These are phyloP conservation scores for Tetraneura akinire DNA, from an alignment of 1,140 invertebrate genomes.

Conservation along the genomic window DNA sequence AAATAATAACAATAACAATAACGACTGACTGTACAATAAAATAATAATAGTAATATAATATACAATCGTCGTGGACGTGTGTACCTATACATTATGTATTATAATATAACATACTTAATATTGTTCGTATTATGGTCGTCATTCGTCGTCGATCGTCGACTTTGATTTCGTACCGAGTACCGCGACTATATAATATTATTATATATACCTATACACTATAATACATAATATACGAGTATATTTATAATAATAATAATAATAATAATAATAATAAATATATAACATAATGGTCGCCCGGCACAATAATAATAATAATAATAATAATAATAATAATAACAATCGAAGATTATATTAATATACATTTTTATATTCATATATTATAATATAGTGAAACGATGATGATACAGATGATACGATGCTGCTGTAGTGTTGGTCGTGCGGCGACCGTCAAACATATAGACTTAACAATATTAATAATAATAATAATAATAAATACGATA, in stretches of 20 bases:
- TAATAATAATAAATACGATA: no score
- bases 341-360: slow-evolving; percentile 39
- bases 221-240: no score
- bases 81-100: no score
- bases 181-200: not conserved
- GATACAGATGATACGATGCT: no score
- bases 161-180: not conserved
- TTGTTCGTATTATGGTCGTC: not conserved
- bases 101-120: no score
- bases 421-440: no score
- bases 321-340: slow-evolving; percentile 29
- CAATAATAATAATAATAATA: not conserved
- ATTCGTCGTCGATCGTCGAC: not conserved
- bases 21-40: slow-evolving; percentile 23
- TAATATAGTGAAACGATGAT: no score
- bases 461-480: no score
- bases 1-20: slow-evolving; percentile 40
- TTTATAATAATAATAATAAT: not conserved
- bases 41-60: slow-evolving; percentile 46
- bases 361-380: no score
- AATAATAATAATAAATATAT: not conserved
- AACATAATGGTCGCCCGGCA: slow-evolving; percentile 13
- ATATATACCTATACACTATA: no score
- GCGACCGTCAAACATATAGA: no score
- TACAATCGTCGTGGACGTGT: slow-evolving; percentile 10